Percentiles rank a stretch among this genome's conserved stretches.
These are phyloP conservation scores for Tromatobia lineatoria DNA, from an alignment of 2,888 invertebrate species.

Conservation along the genomic window DNA sequence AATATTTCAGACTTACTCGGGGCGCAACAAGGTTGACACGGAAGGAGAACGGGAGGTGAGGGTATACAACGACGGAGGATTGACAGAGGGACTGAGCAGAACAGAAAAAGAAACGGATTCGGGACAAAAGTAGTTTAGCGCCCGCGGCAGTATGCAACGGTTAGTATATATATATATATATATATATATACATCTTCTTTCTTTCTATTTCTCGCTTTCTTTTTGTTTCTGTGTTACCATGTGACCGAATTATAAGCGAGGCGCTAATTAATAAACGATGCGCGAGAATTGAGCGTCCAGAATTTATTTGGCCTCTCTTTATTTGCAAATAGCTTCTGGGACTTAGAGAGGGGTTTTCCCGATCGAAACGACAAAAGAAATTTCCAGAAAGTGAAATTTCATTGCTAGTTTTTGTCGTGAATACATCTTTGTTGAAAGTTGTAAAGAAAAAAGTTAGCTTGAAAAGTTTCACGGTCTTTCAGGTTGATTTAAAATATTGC, in stretches of 20 bases:
- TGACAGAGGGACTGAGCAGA: conserved; percentile 53
- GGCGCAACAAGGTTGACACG: conserved; percentile 65
- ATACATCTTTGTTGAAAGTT: too few relatives aligned
- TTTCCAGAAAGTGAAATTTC: background rate
- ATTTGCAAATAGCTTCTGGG: background rate
- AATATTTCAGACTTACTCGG: conserved; percentile 57
- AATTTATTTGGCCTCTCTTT: conserved; percentile 20
- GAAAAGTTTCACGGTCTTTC: too few relatives aligned
- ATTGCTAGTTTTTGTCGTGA: conserved; percentile 66
- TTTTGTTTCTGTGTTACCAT: conserved; percentile 61
- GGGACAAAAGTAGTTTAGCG: conserved; percentile 65
- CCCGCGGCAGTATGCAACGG: conserved; percentile 49
- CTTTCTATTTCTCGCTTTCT: conserved; percentile 7
- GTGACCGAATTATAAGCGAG: conserved; percentile 72
- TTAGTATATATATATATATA: background rate
- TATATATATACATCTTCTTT: too few relatives aligned
- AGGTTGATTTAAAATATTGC: too few relatives aligned
- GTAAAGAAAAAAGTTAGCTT: too few relatives aligned
- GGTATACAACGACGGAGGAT: conserved; percentile 38
- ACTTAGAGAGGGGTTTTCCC: background rate
- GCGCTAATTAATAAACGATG: conserved; percentile 70
- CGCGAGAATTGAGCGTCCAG: conserved; percentile 49
- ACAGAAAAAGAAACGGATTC: conserved; percentile 46
- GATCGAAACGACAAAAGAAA: background rate
- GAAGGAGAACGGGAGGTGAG: conserved; percentile 39